Evolutionary conservation across 2,888 invertebrate species (phyloP), one percentile per base, ranked within the genome.

Genomic region (Ischnus inquisitorius): DNA sequence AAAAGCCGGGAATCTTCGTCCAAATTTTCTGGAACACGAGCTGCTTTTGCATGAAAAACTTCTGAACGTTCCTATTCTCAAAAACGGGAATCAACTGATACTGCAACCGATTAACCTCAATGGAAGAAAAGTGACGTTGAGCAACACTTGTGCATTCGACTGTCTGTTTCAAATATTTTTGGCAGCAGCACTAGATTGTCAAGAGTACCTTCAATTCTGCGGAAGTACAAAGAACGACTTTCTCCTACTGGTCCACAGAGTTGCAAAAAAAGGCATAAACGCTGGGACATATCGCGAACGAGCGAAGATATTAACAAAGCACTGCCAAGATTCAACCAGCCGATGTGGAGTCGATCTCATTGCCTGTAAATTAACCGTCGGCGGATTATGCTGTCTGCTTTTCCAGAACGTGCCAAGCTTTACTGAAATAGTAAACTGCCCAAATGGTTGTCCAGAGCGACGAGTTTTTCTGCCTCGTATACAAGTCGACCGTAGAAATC

Each of bases 61-160:
- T 1, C 28, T 41, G 8, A 46, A 16, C 10, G 54, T 71, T 0
- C 51, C 71, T 1, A 46, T 71, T 16, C 5, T 71, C 48, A 51
- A 43, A 14, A 51, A 48, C 14, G 71, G 71, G 3, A 48, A 51
- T 14, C 3, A 48, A 6, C 2, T 34, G 34, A 12, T 12, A 0
- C 39, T 71, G 5, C 22, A 71, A 46, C 16, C 71, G 10, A 14
- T 22, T 19, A 25, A 0, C 5, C 8, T 48, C 8, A 10, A 22
- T 1, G 34, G 12, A 48, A 16, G 25, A 48, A n/a, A n/a, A 16
- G 16, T 25, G 3, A 51, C 69, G n/a, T 3, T 69, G 34, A 19
- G 16, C 3, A 69, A 69, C 22, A 69, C 69, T 14, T 69, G 69
- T 39, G 28, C 69, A 28, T 69, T 69, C 34, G 69, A 69, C 16